Evolutionary conservation across 2,888 invertebrate genomes (phyloP).

Genomic region (Nymphalis urticae): DNA sequence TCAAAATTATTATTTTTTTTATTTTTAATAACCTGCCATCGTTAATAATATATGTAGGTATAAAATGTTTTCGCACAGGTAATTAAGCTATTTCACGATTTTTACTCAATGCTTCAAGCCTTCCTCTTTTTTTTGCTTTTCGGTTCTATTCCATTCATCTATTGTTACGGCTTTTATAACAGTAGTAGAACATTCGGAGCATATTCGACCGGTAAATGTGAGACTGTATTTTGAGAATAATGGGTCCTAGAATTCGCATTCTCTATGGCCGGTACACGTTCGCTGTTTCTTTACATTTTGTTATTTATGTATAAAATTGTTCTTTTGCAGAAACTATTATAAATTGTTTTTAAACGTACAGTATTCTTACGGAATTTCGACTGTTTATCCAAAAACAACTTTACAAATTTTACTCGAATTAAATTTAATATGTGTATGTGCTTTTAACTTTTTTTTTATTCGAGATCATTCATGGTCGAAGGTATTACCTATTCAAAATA

Average conservation of each 20-base stretch:
- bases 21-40: too few relatives aligned
- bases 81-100: conserved; percentile 18
- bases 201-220: conserved; percentile 29
- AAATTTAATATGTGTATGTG: too few relatives aligned
- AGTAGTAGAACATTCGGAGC: conserved; percentile 26
- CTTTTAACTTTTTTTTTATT: too few relatives aligned
- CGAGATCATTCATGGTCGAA: too few relatives aligned
- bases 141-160: conserved; percentile 20
- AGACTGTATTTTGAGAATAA: conserved; percentile 20
- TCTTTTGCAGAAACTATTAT: not conserved
- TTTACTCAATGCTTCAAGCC: conserved; percentile 13
- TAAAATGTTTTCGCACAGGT: conserved; percentile 4
- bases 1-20: too few relatives aligned
- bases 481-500: too few relatives aligned
- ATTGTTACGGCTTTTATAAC: conserved; percentile 29
- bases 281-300: conserved; percentile 4
- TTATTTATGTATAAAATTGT: conserved; percentile 9
- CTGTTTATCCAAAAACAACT: not conserved
- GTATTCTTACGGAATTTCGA: not conserved
- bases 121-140: conserved; percentile 19
- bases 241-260: conserved; percentile 3
- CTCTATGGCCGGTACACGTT: not conserved
- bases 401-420: too few relatives aligned
- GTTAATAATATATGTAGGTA: too few relatives aligned
- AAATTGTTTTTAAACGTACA: not conserved